Evolutionary conservation across 2,113 vertebrate species (phyloP).

Genomic region (Prietella phreatophila): DNA sequence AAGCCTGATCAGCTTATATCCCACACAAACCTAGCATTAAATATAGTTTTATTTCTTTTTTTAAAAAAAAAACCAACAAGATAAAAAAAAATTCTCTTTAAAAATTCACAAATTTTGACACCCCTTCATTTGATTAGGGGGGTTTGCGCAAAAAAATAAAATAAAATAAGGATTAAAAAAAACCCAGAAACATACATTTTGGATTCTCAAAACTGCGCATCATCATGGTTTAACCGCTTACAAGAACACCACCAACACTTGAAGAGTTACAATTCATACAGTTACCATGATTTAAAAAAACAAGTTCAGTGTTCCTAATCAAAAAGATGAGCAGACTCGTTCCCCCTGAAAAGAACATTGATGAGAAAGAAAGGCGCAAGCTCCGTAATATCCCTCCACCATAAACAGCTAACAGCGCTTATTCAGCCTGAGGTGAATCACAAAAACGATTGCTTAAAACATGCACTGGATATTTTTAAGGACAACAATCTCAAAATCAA

Average conservation of each 20-base stretch:
- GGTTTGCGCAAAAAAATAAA: neutral
- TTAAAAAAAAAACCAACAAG: neutral
- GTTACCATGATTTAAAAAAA: conserved; percentile 50
- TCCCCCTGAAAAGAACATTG: conserved; percentile 4
- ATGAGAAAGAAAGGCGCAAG: conserved; percentile 24
- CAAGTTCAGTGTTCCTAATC: conserved; percentile 45
- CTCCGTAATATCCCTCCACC: conserved; percentile 57
- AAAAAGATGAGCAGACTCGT: conserved; percentile 15
- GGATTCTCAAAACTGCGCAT: conserved; percentile 32
- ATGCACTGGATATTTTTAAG: conserved; percentile 27
- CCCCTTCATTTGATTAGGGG: conserved; percentile 38
- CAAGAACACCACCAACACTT: conserved; percentile 55
- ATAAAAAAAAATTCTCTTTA: conserved; percentile 38
- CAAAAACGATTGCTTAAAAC: conserved; percentile 43
- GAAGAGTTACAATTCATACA: conserved; percentile 60
- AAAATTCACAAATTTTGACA: conserved; percentile 43
- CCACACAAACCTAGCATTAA: conserved; percentile 77
- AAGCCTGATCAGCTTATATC: conserved; percentile 77
- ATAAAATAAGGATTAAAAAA: neutral
- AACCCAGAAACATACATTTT: neutral
- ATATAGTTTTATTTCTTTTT: conserved; percentile 52
- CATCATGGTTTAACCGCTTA: conserved; percentile 41
- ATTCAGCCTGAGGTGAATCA: conserved; percentile 40
- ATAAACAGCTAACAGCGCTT: conserved; percentile 47
- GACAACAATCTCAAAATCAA: conserved; percentile 26